Percentiles rank a stretch among this genome's conserved stretches.
phyloP scores from a whole-genome alignment of 2,797 vertebrate species.

The Trichosurus vulpecula region DNA sequence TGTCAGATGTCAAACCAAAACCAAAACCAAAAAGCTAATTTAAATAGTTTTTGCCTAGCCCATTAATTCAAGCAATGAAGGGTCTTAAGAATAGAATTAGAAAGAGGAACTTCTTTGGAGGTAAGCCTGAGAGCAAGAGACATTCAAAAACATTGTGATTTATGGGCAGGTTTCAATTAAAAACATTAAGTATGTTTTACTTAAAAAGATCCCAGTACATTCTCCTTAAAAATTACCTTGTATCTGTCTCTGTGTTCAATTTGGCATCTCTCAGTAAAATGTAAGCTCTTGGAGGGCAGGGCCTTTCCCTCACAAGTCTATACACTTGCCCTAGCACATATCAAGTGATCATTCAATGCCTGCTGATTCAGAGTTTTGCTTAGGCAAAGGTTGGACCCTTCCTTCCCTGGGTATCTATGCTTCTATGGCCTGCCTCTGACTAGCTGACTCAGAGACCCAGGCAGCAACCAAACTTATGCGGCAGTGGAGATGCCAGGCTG shows the following conservation, averaged over 20 bases:
- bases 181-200: neutral
- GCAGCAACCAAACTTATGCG: neutral
- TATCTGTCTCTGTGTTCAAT: neutral
- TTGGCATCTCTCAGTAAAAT: neutral
- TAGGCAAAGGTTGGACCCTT: neutral
- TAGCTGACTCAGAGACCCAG: neutral
- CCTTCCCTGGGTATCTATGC: neutral
- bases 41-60: neutral
- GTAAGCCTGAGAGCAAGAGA: neutral
- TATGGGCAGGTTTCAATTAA: neutral
- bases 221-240: neutral
- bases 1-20: neutral
- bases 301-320: neutral
- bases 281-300: neutral
- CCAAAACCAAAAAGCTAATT: neutral
- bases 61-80: neutral
- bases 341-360: neutral
- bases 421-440: neutral
- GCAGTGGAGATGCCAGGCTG: neutral
- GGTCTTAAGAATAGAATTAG: neutral
- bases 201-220: neutral
- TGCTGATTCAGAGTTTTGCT: neutral
- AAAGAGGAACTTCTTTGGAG: neutral
- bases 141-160: neutral
- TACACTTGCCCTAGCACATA: neutral